Evolutionary conservation across 2,113 vertebrate genomes (phyloP), one percentile per base, ranked within the genome.

Genomic region (Merops nubicus): DNA sequence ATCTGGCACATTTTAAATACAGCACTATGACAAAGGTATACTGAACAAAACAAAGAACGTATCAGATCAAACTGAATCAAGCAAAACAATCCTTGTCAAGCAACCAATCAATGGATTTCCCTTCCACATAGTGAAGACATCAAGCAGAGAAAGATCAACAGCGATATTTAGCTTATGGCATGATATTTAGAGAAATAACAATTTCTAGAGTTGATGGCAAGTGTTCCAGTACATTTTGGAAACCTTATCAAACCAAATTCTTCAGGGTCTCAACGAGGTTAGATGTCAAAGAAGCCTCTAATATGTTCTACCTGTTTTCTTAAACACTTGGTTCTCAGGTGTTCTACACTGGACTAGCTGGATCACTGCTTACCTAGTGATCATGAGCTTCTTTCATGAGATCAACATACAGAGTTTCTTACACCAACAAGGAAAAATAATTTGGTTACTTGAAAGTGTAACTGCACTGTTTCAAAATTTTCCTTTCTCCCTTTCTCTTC

Each of bases 141-240:
- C 74, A 88, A 89, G 81, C 45, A 80, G 33, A 60, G 20, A 75
- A 88, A 72, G 57, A 76, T 28, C 34, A 63, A 84, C 28, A 74
- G 68, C 34, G 6, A 36, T 76, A 65, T 57, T 76, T 42, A 77
- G 21, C 18, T 65, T 59, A 47, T 26, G 9, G 50, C 50, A 65
- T 20, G n/a, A n/a, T 51, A 93, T 80, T 84, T 85, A 70, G 43
- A 94, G 19, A 73, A 91, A 83, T 26, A n/a, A 26, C 8, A 34
- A 9, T 78, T 70, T 77, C 42, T 85, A 33, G 47, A 84, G n/a
- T 64, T 63, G 42, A 31, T 70, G 51, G 33, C 29, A 87, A 70
- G 38, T 10, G 43, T 76, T 92, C 26, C 38, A 74, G 59, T 33
- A 67, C 12, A 34, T 70, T 90, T 86, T 68, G 38, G 26, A 93